These are phyloP conservation scores for Molossus alvarezi DNA, from an alignment of 2,797 vertebrate species.

Conservation along the genomic window DNA sequence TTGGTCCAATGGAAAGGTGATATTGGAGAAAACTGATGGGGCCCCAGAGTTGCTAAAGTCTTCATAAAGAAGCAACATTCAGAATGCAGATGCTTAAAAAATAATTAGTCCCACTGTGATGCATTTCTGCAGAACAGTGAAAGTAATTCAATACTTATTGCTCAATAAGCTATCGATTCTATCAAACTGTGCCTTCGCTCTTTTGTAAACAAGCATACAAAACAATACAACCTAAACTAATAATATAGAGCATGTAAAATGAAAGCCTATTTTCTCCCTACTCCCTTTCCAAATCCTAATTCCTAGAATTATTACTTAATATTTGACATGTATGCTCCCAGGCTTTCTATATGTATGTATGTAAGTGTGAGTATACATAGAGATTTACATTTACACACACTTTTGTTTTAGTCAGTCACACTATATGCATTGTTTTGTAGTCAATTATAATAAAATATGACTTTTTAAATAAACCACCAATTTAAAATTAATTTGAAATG, in stretches of 20 bases:
- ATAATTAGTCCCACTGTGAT: neutral
- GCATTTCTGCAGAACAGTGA: neutral
- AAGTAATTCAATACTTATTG: neutral
- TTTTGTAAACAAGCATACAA: conserved; percentile 1
- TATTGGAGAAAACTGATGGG: neutral
- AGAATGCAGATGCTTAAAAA: neutral
- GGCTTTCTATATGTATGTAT: neutral
- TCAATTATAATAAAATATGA: conserved; percentile 32
- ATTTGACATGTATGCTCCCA: neutral
- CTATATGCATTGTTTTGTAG: neutral
- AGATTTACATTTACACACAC: neutral
- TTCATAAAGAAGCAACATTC: neutral
- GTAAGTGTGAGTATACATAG: neutral
- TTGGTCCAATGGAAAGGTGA: neutral
- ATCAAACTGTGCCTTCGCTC: neutral
- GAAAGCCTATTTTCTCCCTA: neutral
- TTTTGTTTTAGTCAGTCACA: neutral
- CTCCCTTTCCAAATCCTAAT: neutral
- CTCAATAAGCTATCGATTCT: neutral
- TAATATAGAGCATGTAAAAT: neutral
- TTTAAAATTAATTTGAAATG: neutral
- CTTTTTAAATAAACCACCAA: neutral
- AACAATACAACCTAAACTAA: neutral
- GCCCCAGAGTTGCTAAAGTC: neutral
- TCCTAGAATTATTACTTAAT: neutral